Evolutionary conservation across 1,140 invertebrate genomes (phyloP), one percentile per base, ranked within the genome.

Genomic region (Ericerus pela): DNA sequence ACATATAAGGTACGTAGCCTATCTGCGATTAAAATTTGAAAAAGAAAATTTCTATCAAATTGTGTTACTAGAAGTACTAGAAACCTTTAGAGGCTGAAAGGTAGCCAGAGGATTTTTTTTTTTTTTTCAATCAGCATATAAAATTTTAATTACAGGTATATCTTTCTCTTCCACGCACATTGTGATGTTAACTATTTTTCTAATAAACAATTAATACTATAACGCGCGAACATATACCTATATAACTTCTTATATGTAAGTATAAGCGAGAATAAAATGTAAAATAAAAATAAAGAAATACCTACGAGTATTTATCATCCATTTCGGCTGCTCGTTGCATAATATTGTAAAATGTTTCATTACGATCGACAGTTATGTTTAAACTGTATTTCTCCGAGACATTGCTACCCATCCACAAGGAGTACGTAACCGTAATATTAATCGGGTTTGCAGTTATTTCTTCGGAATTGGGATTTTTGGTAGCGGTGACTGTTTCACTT

Each of bases 391-490:
- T 84, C 61, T 83, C 79, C 27, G 83, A 82, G 8, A 86, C 79
- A 63, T 88, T 85, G 53, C 81, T 84, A 38, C 85, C 85, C 4
- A 89, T 79, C 87, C 87, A 90, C 3, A 89, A 72, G 0, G 84
- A 85, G 67, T 90, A 90, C 0, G 82, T 85, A 41, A 88, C 80
- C 52, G 81, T 82, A 1, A 85, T 80, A 62, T 59, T 59, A n/a
- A 29, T 51, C 14, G 47, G 20, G 2, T 6, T 29, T 11, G 47
- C 54, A 26, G 24, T 24, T 1, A 24, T 27, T 22, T 54, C 51
- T 2, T 10, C 14, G 16, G 30, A 31, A 14, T 26, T 29, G 28
- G 26, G 30, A 27, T 53, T 37, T 18, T 43, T 36, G 20, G 33
- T 51, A n/a, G 30, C 27, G 1, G 22, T 36, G 20, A 38, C n/a